Evolutionary conservation across 2,888 invertebrate species (phyloP).

Genomic region (Elgonia sp.): DNA sequence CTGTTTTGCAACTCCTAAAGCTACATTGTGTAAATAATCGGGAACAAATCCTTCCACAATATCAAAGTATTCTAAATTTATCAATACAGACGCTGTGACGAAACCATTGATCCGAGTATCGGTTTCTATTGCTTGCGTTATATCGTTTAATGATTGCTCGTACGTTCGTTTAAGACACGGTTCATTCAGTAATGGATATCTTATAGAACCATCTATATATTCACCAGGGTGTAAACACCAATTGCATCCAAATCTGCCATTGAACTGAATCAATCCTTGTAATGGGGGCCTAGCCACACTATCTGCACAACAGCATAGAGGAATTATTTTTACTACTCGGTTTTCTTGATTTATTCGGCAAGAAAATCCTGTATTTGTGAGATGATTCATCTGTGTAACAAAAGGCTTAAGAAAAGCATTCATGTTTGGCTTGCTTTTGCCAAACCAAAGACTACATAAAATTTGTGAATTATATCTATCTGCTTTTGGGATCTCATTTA

Average conservation of each 20-base stretch:
- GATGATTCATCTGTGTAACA: background rate
- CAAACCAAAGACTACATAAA: constrained; percentile 11
- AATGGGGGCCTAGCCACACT: background rate
- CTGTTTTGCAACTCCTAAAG: no score
- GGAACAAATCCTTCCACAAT: no score
- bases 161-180: no score
- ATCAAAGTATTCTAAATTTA: no score
- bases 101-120: no score
- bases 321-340: constrained; percentile 1
- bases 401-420: background rate
- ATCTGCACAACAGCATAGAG: background rate
- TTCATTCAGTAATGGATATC: no score
- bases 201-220: background rate
- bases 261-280: background rate
- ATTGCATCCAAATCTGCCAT: constrained; percentile 7
- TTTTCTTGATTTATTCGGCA: background rate
- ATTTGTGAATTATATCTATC: background rate
- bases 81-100: no score
- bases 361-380: background rate
- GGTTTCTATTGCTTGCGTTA: no score
- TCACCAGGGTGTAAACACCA: constrained; percentile 15
- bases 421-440: background rate
- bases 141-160: no score
- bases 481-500: background rate
- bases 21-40: no score